phyloP scores from a whole-genome alignment of 2,797 vertebrate species.

The Galago senegalensis region DNA sequence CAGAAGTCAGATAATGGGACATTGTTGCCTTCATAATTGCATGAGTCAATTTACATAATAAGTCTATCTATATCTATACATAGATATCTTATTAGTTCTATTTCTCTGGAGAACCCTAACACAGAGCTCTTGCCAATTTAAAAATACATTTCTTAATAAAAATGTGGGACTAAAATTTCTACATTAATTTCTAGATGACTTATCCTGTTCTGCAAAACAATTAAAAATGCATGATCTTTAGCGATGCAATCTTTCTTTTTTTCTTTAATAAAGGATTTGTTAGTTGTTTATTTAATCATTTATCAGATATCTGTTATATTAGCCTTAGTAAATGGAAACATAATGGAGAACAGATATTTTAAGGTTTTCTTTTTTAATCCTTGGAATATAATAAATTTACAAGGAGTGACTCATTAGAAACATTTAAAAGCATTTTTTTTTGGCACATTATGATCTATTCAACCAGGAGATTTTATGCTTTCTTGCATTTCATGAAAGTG shows the following conservation, averaged over 20 bases:
- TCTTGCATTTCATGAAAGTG: not conserved
- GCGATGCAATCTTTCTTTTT: not conserved
- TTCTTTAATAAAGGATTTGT: not conserved
- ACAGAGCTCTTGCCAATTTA: not conserved
- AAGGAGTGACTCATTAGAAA: not conserved
- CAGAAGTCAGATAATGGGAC: not conserved
- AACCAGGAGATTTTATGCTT: not conserved
- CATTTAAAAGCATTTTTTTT: not conserved
- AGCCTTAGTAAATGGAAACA: not conserved
- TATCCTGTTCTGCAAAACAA: not conserved
- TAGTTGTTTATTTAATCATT: not conserved
- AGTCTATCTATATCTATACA: not conserved
- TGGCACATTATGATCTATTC: not conserved
- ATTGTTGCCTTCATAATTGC: not conserved
- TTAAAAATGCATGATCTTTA: not conserved
- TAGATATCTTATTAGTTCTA: not conserved
- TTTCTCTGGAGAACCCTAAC: not conserved
- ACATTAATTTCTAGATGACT: not conserved
- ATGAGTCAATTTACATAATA: not conserved
- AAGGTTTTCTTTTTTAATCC: not conserved
- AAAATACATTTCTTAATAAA: constrained; percentile 30
- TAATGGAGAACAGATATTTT: not conserved
- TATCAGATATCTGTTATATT: not conserved
- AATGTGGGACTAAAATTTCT: not conserved
- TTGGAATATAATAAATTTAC: not conserved